Base-by-base conservation (phyloP, 2,797 vertebrate species). In the Liparis tanakae region DNA sequence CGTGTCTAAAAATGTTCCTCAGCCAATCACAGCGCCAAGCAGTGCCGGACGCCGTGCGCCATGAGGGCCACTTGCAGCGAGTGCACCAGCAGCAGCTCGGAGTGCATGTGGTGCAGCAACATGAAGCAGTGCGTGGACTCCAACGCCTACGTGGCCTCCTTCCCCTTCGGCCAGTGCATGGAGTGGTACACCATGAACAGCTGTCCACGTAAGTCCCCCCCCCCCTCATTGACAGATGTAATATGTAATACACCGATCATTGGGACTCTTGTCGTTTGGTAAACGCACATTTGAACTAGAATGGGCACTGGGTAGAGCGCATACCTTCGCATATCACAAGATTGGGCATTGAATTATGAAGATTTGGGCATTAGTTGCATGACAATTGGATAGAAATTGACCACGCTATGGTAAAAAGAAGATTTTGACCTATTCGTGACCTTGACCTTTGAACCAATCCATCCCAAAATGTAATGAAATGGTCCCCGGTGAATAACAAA, bases 101-200 rank as follows among this genome's bases (percentile, higher is more conserved):
- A 99, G 92, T 99, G 98, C 85, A 99, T 99, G 98, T 99, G 98
- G 98, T 99, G 98, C 94, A 99, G 97, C 93, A 99, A 99, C 95
- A 98, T 97, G 97, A 96, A 95, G 89, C 98, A 99, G 89, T 99
- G 98, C 0, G 98, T 99, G 5, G 98, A 99, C 91, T 98, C 98
- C 60, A 99, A 98, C 6, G 97, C 98, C 6, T 99, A 99, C 1
- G 98, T 99, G 86, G 96, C 98, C 72, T 99, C 98, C 36, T 99
- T 99, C 89, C 98, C 98, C 39, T 98, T 95, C 0, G 98, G 98
- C 36, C 98, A 99, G 90, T 99, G 98, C 56, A 97, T 99, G 97
- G 98, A 99, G 92, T 99, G 98, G 98, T 98, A 96, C 88, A 99
- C 98, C 59, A 95, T 97, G 95, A 98, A 95, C 95, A 96, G 91